Evolutionary conservation across 2,888 invertebrate genomes (phyloP).

Genomic region (Strigamia crassipes): DNA sequence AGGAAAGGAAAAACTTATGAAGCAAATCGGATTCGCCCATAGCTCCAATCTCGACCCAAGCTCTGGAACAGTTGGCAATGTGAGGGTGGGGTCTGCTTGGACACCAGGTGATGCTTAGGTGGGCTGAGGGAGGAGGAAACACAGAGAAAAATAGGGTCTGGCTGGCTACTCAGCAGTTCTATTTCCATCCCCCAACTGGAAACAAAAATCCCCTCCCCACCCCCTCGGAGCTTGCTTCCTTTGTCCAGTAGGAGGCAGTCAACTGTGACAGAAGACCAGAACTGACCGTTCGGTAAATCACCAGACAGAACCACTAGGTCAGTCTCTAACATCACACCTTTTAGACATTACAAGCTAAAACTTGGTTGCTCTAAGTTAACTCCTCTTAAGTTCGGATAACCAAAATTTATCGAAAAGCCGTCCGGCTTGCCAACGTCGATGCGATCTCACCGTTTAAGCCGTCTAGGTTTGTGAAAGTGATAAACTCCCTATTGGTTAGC

Average conservation of each 20-base stretch:
- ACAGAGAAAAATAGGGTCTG: conserved; percentile 22
- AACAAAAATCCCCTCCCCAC: not conserved
- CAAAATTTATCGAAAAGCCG: not conserved
- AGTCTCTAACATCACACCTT: conserved; percentile 17
- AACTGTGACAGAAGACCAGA: conserved; percentile 46
- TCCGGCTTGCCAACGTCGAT: not conserved
- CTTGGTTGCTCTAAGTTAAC: not conserved
- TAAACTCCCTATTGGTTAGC: too few species aligned
- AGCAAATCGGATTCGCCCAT: conserved; percentile 20
- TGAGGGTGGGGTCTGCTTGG: conserved; percentile 29
- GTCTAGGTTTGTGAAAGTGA: not conserved
- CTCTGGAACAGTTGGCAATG: conserved; percentile 37
- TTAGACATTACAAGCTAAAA: not conserved
- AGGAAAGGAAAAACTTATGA: conserved; percentile 44
- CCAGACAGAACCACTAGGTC: conserved; percentile 22
- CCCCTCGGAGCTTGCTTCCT: conserved; percentile 31
- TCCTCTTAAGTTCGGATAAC: not conserved
- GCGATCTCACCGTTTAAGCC: not conserved
- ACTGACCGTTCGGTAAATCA: conserved; percentile 44
- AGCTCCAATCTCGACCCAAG: conserved; percentile 44
- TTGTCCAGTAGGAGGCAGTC: conserved; percentile 44
- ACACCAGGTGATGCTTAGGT: conserved; percentile 45
- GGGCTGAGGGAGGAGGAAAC: not conserved
- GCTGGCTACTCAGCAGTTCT: conserved; percentile 47
- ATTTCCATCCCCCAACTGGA: conserved; percentile 29